Conservation (phyloP, 2,888 invertebrate species). For the Oscheius myriophilus region DNA sequence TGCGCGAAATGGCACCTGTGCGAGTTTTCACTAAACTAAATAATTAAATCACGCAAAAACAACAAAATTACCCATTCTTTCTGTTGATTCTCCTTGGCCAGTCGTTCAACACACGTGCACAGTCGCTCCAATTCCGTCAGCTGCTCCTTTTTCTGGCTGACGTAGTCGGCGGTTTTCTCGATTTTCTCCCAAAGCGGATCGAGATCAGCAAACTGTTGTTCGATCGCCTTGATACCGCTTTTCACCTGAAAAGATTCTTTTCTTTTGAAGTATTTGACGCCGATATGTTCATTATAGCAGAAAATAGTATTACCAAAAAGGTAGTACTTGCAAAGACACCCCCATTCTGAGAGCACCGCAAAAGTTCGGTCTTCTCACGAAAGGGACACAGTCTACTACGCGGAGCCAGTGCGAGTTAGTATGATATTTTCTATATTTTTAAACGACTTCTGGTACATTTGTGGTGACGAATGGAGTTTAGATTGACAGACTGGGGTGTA, state of each 20-base stretch:
- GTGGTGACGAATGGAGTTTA: too few species aligned
- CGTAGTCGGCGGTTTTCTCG: constrained; percentile 19
- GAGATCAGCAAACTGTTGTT: constrained; percentile 3
- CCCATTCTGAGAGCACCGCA: too few species aligned
- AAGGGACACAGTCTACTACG: too few species aligned
- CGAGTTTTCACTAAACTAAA: constrained; percentile 18
- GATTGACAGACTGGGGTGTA: too few species aligned
- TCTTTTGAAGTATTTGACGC: too few species aligned
- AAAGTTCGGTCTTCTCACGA: too few species aligned
- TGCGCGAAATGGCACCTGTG: constrained; percentile 13
- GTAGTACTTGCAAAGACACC: too few species aligned
- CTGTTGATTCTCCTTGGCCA: constrained; percentile 9
- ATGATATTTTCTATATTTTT: too few species aligned
- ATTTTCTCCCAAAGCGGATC: constrained; percentile 29
- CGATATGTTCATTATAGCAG: too few species aligned
- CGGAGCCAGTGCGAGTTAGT: too few species aligned
- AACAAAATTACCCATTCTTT: constrained; percentile 21
- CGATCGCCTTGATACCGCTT: background rate
- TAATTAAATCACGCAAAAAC: background rate
- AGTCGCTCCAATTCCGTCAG: constrained; percentile 16
- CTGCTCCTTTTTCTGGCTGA: constrained; percentile 21
- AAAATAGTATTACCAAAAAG: too few species aligned
- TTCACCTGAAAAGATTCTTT: constrained; percentile 18
- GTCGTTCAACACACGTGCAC: constrained; percentile 16
- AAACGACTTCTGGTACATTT: too few species aligned